Base-by-base conservation (phyloP, 2,888 invertebrate species). In the Hypselothyrea guttata region DNA sequence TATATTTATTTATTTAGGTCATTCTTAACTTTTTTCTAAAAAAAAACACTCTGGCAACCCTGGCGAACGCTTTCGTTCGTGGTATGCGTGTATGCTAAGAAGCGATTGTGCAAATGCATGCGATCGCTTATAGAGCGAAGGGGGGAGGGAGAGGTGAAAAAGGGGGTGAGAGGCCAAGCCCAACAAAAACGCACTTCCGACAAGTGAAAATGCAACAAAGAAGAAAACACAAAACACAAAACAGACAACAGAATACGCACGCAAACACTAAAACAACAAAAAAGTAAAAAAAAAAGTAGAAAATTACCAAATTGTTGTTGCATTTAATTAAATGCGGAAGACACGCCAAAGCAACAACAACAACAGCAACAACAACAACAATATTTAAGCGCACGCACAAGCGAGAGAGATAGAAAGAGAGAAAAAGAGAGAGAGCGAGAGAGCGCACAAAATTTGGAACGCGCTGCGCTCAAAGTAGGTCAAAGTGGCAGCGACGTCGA, bases 251-350 rank as follows among this genome's bases (percentile, higher is more conserved):
- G 46, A 44, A 35, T 35, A 34, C 44, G 52, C 45, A 53, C 45
- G 45, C 46, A 53, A 53, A 31, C 37, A 46, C n/a, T 37, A 52
- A 37, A 53, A 16, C 13, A 37, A 13, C n/a, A 35, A 5, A 40
- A 49, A 15, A 34, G 18, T n/a, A 54, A 63, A 27, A 34, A 34
- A 52, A 37, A 48, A 71, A 71, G 56, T 48, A 61, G 45, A 54
- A 55, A 79, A 63, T 57, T 59, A 67, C 63, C 53, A 62, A 75
- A 58, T 62, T 72, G 61, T 75, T 74, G 77, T 75, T 86, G 86
- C 82, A 83, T 83, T 84, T 84, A 84, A 83, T 86, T 86, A 84
- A 86, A 86, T 84, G 79, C 82, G 82, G 86, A 83, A 83, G 84
- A 82, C 67, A 61, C 61, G 41, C 52, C 59, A 61, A 53, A 53